These are phyloP conservation scores for Varecia variegata DNA, from an alignment of 2,797 vertebrate species.

Conservation along the genomic window DNA sequence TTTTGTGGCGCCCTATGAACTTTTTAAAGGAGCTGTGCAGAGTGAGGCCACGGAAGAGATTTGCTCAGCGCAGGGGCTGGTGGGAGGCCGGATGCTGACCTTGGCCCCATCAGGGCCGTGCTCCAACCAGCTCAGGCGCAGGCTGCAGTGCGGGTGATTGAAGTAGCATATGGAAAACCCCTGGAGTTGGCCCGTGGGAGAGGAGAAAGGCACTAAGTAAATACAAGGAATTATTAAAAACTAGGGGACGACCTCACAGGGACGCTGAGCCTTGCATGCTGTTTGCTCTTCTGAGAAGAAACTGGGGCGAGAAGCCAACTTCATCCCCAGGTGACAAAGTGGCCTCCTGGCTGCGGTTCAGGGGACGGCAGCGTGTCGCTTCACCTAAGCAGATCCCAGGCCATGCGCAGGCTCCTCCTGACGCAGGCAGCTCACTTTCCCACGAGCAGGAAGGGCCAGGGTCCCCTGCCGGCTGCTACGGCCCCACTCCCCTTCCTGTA, in stretches of 20 bases:
- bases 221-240: constrained; percentile 73
- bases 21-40: background rate
- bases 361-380: background rate
- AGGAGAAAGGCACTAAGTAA: constrained; percentile 60
- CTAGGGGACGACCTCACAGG: constrained; percentile 48
- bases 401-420: background rate
- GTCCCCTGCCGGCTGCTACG: fast-evolving
- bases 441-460: background rate
- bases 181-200: constrained; percentile 59
- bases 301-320: constrained; percentile 43
- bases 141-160: constrained; percentile 48
- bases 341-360: constrained; percentile 56
- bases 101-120: constrained; percentile 41
- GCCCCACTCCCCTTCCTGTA: fast-evolving
- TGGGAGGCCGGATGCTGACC: constrained; percentile 44
- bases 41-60: background rate
- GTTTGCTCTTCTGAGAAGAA: constrained; percentile 68
- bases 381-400: background rate
- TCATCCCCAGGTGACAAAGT: constrained; percentile 61
- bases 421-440: background rate
- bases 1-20: background rate
- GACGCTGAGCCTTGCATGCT: constrained; percentile 20
- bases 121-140: constrained; percentile 20
- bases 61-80: background rate
- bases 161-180: constrained; percentile 65